Conservation (phyloP, 2,888 invertebrate species). For the Leptothorax acervorum region DNA sequence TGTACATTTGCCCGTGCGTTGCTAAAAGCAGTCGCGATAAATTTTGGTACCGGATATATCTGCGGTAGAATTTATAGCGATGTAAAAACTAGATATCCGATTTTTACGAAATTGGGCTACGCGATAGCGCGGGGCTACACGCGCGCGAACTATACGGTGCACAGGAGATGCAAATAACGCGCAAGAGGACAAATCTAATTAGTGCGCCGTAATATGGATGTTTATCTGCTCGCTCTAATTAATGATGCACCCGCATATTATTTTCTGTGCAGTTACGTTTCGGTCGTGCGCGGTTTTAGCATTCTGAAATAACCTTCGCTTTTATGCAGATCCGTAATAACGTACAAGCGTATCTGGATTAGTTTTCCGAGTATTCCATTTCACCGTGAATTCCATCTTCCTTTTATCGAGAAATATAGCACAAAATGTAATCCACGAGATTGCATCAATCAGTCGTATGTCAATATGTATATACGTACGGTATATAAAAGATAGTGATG, state of each 20-base stretch:
- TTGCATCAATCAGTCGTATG: not conserved
- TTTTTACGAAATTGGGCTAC: constrained; percentile 40
- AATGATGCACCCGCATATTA: constrained; percentile 34
- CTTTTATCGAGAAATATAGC: constrained; percentile 6
- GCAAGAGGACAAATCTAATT: constrained; percentile 42
- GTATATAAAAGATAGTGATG: not conserved
- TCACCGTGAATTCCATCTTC: not conserved
- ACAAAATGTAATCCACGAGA: not conserved
- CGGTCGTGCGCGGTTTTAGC: constrained; percentile 18
- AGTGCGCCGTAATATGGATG: constrained; percentile 48
- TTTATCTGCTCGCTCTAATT: constrained; percentile 49
- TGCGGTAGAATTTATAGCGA: constrained; percentile 42
- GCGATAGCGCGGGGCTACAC: constrained; percentile 9
- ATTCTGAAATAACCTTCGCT: constrained; percentile 36
- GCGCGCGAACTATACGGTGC: constrained; percentile 1
- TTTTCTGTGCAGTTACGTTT: constrained; percentile 17
- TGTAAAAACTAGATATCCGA: constrained; percentile 50
- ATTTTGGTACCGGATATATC: constrained; percentile 29
- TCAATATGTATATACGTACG: not conserved
- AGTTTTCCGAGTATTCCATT: not conserved
- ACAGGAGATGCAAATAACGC: constrained; percentile 31
- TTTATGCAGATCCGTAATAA: constrained; percentile 31
- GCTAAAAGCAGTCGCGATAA: constrained; percentile 49
- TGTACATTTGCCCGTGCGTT: constrained; percentile 25
- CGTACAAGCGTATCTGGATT: not conserved